These are phyloP conservation scores for Caenorhabditis remanei DNA, from an alignment of 1,140 invertebrate species.

Conservation along the genomic window DNA sequence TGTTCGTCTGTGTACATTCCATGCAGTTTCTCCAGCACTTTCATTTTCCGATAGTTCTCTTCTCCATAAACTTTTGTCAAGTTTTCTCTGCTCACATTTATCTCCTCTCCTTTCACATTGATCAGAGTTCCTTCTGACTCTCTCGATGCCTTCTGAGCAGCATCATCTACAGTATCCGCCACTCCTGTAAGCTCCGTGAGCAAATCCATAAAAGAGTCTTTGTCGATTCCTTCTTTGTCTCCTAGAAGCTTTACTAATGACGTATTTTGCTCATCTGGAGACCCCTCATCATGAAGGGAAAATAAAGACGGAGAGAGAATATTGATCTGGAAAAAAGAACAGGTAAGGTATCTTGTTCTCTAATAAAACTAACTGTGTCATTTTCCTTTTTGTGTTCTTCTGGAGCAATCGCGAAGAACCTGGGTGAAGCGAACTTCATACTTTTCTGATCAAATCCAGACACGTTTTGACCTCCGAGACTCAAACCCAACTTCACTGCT, in stretches of 20 bases:
- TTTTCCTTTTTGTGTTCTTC: slow-evolving; percentile 63
- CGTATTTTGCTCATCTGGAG: slow-evolving; percentile 64
- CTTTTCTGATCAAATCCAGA: slow-evolving; percentile 65
- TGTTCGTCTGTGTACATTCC: slow-evolving; percentile 66
- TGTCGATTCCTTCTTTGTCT: slow-evolving; percentile 32
- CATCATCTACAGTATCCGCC: slow-evolving; percentile 66
- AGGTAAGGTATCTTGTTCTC: background rate
- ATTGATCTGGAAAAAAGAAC: slow-evolving; percentile 62
- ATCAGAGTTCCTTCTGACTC: slow-evolving; percentile 8
- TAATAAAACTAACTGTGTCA: slow-evolving; percentile 13
- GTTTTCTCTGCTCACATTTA: slow-evolving; percentile 69
- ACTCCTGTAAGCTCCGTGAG: slow-evolving; percentile 67
- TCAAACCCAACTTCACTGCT: slow-evolving; percentile 62
- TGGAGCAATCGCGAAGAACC: slow-evolving; percentile 66
- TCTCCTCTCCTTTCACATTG: slow-evolving; percentile 49
- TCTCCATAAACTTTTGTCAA: slow-evolving; percentile 68
- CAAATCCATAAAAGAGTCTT: slow-evolving; percentile 68
- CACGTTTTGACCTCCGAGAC: slow-evolving; percentile 60
- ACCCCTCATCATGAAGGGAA: slow-evolving; percentile 67
- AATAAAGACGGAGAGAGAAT: slow-evolving; percentile 71
- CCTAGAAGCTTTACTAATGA: slow-evolving; percentile 24
- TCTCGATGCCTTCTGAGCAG: background rate
- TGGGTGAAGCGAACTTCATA: slow-evolving; percentile 65
- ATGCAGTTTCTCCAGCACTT: slow-evolving; percentile 67
- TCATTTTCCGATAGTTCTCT: slow-evolving; percentile 66